Conservation (phyloP, 2,113 vertebrate genomes). For the Clarias macrocephalus region DNA sequence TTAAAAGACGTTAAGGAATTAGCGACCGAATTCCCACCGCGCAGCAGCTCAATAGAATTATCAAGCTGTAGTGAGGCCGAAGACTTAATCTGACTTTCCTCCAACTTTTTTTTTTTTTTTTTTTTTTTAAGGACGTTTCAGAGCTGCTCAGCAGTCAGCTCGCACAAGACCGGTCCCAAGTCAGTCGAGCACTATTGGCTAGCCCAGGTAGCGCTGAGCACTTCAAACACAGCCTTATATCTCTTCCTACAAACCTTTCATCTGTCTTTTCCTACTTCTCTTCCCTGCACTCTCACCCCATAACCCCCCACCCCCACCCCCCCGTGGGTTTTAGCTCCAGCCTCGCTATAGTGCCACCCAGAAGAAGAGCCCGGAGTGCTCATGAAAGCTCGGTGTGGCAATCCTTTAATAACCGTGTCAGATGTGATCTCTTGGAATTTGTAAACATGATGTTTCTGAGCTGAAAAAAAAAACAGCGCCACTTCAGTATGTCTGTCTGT, state of each 20-base stretch:
- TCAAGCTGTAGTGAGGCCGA: not conserved
- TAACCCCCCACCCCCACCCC: not conserved
- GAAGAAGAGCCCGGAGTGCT: not conserved
- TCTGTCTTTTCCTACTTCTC: not conserved
- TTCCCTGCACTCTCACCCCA: not conserved
- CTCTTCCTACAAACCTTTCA: constrained; percentile 4
- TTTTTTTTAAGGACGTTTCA: not conserved
- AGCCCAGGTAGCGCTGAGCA: not conserved
- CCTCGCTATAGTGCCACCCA: not conserved
- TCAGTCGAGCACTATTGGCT: not conserved
- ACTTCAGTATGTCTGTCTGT: not conserved
- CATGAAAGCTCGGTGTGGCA: not conserved
- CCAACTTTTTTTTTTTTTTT: not conserved
- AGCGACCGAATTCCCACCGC: not conserved
- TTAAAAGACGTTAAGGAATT: constrained; percentile 33
- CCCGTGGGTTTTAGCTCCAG: not conserved
- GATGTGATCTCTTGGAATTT: not conserved
- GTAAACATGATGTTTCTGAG: not conserved
- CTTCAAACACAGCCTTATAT: constrained; percentile 11
- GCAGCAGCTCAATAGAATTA: not conserved
- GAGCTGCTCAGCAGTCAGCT: not conserved
- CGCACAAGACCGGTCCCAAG: not conserved
- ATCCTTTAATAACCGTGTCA: not conserved
- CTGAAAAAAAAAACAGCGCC: not conserved
- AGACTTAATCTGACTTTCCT: not conserved